Conservation (phyloP, 1,140 invertebrate genomes). For the Drosophila ogumai region DNA sequence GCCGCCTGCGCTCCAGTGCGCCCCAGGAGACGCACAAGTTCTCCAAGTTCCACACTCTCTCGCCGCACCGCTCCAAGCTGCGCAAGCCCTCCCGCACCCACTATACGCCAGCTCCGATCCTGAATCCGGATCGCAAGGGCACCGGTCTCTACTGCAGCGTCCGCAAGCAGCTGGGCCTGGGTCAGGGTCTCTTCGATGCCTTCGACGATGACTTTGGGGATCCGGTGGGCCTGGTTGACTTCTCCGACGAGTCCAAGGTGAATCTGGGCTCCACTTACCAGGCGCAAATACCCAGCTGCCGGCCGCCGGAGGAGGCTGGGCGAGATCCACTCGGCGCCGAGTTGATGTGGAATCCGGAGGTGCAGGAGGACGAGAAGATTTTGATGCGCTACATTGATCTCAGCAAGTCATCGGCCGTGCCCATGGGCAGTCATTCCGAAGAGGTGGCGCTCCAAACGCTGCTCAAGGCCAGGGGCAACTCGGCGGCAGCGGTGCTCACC, state of each 20-base stretch:
- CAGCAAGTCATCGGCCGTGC: constrained; percentile 95
- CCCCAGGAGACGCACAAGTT: constrained; percentile 72
- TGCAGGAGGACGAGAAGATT: constrained; percentile 84
- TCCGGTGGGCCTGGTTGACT: constrained; percentile 76
- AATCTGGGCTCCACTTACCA: constrained; percentile 97
- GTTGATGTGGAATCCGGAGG: constrained; percentile 94
- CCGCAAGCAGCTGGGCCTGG: constrained; percentile 65
- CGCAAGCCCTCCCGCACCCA: constrained; percentile 87
- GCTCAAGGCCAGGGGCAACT: constrained; percentile 93
- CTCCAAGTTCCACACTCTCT: constrained; percentile 84
- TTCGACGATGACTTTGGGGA: constrained; percentile 82
- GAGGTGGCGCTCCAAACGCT: constrained; percentile 97
- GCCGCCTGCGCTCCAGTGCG: constrained; percentile 85
- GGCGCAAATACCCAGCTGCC: constrained; percentile 90
- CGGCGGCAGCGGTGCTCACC: constrained; percentile 94
- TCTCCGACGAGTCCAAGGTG: constrained; percentile 87
- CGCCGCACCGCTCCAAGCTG: constrained; percentile 86
- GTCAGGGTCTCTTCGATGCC: constrained; percentile 65
- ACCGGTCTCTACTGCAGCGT: constrained; percentile 90
- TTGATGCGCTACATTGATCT: constrained; percentile 92
- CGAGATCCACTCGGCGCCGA: constrained; percentile 87
- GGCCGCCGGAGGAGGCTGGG: constrained; percentile 43
- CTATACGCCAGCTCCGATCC: constrained; percentile 96
- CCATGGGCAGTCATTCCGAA: constrained; percentile 95
- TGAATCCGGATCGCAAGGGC: constrained; percentile 94